These are phyloP conservation scores for Avahi laniger DNA, from an alignment of 2,797 vertebrate species.

Conservation along the genomic window DNA sequence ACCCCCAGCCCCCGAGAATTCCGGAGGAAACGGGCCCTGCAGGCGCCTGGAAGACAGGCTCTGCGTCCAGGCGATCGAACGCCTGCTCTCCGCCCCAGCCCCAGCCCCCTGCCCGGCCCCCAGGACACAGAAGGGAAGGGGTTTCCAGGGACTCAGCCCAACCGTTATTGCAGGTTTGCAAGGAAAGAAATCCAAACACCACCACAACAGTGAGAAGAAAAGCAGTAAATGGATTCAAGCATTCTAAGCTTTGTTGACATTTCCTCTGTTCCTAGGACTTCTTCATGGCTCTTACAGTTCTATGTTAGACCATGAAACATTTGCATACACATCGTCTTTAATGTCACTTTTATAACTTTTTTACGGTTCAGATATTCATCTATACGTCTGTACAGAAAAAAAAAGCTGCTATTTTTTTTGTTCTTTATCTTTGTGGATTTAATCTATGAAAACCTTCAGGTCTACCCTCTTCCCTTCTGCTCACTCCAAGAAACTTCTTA, in stretches of 20 bases:
- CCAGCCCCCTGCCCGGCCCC: not conserved
- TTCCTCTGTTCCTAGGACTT: slow-evolving; percentile 86
- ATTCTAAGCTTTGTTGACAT: slow-evolving; percentile 85
- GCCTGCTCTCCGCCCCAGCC: slow-evolving; percentile 69
- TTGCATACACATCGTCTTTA: slow-evolving; percentile 94
- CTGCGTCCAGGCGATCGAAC: slow-evolving; percentile 47
- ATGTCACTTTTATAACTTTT: slow-evolving; percentile 99
- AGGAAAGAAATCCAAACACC: slow-evolving; percentile 69
- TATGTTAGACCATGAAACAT: slow-evolving; percentile 93
- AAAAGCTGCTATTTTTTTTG: slow-evolving; percentile 99
- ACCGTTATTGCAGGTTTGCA: slow-evolving; percentile 71
- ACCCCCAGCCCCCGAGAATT: slow-evolving; percentile 59
- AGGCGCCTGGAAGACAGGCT: slow-evolving; percentile 68
- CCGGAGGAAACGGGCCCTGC: slow-evolving; percentile 82
- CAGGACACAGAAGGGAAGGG: slow-evolving; percentile 69
- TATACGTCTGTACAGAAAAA: slow-evolving; percentile 98
- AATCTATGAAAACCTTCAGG: slow-evolving; percentile 97
- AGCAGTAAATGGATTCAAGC: slow-evolving; percentile 82
- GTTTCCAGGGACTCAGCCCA: slow-evolving; percentile 79
- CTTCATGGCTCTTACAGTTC: slow-evolving; percentile 93
- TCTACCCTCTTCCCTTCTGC: slow-evolving; percentile 92
- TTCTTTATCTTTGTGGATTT: slow-evolving; percentile 96
- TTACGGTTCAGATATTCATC: slow-evolving; percentile 97
- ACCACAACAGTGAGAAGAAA: slow-evolving; percentile 74
- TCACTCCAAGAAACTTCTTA: slow-evolving; percentile 86